Evolutionary conservation across 2,888 invertebrate genomes (phyloP).

Genomic region (Epsilonema sp.): DNA sequence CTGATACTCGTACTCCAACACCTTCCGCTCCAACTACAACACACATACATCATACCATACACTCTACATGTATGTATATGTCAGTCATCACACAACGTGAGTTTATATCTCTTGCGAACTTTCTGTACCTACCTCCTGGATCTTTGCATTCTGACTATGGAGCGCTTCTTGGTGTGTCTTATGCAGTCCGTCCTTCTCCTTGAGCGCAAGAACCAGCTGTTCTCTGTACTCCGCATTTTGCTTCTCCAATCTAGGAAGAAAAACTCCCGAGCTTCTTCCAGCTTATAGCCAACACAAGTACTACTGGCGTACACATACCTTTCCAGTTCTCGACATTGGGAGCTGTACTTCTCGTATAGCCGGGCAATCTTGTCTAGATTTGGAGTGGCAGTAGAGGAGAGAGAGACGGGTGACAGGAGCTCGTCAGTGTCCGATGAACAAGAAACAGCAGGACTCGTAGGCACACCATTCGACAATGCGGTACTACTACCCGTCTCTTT

Average conservation of each 20-base stretch:
- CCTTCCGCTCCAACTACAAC: constrained; percentile 10
- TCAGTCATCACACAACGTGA: too few species aligned
- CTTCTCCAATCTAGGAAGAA: constrained; percentile 16
- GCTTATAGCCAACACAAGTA: too few species aligned
- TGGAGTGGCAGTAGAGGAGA: too few species aligned
- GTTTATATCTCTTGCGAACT: too few species aligned
- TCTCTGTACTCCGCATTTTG: constrained; percentile 18
- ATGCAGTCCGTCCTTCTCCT: constrained; percentile 15
- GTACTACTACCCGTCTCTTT: too few species aligned
- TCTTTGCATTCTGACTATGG: background rate
- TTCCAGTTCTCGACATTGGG: constrained; percentile 8
- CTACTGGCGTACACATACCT: constrained; percentile 3
- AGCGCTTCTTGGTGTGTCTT: constrained; percentile 10
- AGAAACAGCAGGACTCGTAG: too few species aligned
- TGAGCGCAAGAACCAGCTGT: constrained; percentile 14
- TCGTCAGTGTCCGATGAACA: too few species aligned
- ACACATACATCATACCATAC: background rate
- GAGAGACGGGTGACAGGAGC: too few species aligned
- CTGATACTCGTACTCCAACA: constrained; percentile 15
- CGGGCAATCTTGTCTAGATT: constrained; percentile 6
- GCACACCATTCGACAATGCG: too few species aligned
- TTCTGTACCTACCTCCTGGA: background rate
- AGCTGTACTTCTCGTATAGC: constrained; percentile 8
- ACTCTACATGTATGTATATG: too few species aligned
- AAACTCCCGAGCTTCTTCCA: too few species aligned